Percentiles rank a stretch among this genome's conserved stretches.
phyloP scores from a whole-genome alignment of 2,797 vertebrate species.

The Crocidura indochinensis region DNA sequence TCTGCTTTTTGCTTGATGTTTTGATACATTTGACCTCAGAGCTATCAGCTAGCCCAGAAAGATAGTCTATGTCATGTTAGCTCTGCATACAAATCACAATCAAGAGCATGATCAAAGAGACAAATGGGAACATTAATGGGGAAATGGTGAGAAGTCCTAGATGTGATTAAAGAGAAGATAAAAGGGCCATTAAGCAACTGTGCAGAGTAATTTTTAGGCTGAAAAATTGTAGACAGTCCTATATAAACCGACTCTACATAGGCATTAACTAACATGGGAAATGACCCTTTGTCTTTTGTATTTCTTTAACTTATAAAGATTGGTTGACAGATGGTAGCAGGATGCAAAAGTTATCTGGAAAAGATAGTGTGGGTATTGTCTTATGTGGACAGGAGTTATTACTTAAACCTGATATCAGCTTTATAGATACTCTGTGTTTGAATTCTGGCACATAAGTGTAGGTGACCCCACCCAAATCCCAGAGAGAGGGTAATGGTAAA shows the following conservation, averaged over 20 bases:
- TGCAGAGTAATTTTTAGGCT: conserved; percentile 87
- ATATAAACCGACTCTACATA: conserved; percentile 86
- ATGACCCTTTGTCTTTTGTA: conserved; percentile 80
- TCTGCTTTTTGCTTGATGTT: conserved; percentile 15
- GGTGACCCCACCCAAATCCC: not conserved
- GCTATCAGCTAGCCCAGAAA: conserved; percentile 56
- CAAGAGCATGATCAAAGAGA: conserved; percentile 82
- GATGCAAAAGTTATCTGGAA: not conserved
- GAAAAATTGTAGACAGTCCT: conserved; percentile 86
- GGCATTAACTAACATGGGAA: conserved; percentile 80
- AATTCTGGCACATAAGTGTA: not conserved
- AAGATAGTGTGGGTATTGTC: not conserved
- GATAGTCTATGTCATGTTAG: not conserved
- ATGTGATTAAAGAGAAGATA: conserved; percentile 89
- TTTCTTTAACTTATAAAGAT: conserved; percentile 55
- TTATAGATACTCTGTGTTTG: not conserved
- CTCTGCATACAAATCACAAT: conserved; percentile 64
- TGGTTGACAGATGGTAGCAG: conserved; percentile 32
- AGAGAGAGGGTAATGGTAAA: not conserved
- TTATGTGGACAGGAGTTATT: not conserved
- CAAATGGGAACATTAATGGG: conserved; percentile 86
- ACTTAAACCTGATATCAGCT: not conserved
- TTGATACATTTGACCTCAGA: conserved; percentile 23
- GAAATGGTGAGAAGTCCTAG: conserved; percentile 87
- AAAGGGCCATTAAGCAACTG: conserved; percentile 90